A percentile compares a stretch with the other conserved stretches of the same genome.
phyloP scores from a whole-genome alignment of 2,888 invertebrate species.

The Callinectes sapidus region DNA sequence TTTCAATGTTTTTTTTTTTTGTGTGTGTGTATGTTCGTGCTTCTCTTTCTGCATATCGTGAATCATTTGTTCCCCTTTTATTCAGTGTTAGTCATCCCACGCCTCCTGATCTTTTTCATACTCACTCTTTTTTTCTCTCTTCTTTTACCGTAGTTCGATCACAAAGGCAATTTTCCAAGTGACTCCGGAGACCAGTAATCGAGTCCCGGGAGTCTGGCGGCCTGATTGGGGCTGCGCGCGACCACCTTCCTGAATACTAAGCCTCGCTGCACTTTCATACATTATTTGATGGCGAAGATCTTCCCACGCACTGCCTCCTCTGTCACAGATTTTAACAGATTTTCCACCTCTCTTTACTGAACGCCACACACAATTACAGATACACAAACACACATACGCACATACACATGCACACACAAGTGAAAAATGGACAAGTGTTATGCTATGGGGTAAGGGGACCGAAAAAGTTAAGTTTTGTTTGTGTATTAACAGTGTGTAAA shows the following conservation, averaged over 20 bases:
- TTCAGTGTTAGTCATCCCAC: not conserved
- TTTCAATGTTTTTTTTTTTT: not conserved
- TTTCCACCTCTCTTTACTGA: too few species aligned
- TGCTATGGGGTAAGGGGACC: too few species aligned
- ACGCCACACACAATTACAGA: not conserved
- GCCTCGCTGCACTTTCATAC: not conserved
- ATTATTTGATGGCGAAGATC: not conserved
- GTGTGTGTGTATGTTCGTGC: not conserved
- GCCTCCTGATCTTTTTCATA: not conserved
- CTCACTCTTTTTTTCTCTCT: not conserved
- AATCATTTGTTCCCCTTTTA: not conserved
- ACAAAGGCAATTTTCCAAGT: conserved; percentile 34
- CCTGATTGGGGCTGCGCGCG: conserved; percentile 4
- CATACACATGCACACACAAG: not conserved
- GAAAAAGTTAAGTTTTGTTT: too few species aligned
- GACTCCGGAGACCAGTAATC: conserved; percentile 10
- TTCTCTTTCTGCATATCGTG: not conserved
- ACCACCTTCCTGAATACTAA: not conserved
- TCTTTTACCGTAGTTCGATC: not conserved
- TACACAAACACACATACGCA: not conserved
- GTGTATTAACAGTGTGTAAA: too few species aligned
- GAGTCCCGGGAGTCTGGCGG: conserved; percentile 28
- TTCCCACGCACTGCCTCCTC: not conserved
- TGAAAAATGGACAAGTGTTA: too few species aligned
- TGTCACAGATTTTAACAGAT: not conserved